These are phyloP conservation scores for Fringilla coelebs DNA, from an alignment of 2,797 vertebrate species.

Conservation along the genomic window DNA sequence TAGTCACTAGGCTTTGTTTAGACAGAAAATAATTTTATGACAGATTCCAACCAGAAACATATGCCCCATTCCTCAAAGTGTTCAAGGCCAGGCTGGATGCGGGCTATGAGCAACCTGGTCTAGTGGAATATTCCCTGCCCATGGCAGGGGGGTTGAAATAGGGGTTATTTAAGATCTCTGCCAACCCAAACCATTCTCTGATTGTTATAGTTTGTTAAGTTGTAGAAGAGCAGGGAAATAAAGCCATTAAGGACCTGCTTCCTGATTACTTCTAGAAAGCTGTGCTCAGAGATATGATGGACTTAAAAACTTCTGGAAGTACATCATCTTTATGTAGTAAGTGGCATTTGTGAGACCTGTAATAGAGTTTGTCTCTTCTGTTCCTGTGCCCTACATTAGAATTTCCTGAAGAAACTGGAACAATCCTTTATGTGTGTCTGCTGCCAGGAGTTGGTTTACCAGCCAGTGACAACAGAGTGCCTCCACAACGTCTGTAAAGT, in stretches of 20 bases:
- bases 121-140: background rate
- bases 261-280: background rate
- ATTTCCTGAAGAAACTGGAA: slow-evolving; percentile 96
- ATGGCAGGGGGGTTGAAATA: background rate
- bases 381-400: slow-evolving; percentile 75
- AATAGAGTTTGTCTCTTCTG: background rate
- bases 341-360: background rate
- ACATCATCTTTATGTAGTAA: background rate
- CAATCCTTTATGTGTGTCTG: slow-evolving; percentile 98
- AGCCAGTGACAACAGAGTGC: slow-evolving; percentile 95
- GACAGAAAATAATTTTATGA: background rate
- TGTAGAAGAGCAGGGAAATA: background rate
- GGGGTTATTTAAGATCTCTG: background rate
- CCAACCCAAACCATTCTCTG: background rate
- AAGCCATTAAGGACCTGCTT: background rate
- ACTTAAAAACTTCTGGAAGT: background rate
- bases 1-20: background rate
- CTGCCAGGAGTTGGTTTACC: slow-evolving; percentile 97
- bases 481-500: slow-evolving; percentile 99
- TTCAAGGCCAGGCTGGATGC: background rate
- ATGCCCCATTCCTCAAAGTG: background rate
- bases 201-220: background rate
- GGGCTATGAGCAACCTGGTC: background rate
- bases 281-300: background rate
- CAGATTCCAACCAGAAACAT: background rate